A percentile compares a stretch with the other conserved stretches of the same genome.
Conservation (phyloP, 2,888 invertebrate genomes). For the Aspidapion aeneum region DNA sequence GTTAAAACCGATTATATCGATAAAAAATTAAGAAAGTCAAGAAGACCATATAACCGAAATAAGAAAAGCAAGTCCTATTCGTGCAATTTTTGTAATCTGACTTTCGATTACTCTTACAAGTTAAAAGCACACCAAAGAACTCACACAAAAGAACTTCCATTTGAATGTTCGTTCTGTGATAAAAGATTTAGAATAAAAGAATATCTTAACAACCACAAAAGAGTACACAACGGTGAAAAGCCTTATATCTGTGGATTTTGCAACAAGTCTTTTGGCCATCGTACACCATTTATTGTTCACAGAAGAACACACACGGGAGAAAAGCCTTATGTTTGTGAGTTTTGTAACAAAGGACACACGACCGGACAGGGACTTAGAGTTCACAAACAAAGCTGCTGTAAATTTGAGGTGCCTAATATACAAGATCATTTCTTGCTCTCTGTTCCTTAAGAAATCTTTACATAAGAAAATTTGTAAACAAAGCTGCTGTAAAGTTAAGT, state of each 20-base stretch:
- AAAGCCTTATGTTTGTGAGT: constrained; percentile 40
- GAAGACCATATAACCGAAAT: too few relatives aligned
- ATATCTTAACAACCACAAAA: constrained; percentile 27
- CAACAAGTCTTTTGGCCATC: constrained; percentile 52
- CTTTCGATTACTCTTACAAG: constrained; percentile 34
- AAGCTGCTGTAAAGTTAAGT: too few relatives aligned
- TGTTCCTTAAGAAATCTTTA: too few relatives aligned
- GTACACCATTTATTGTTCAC: constrained; percentile 38
- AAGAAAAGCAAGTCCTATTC: too few relatives aligned
- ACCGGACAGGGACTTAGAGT: constrained; percentile 53
- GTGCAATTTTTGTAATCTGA: constrained; percentile 39
- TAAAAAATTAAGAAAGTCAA: too few relatives aligned
- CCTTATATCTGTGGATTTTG: constrained; percentile 43
- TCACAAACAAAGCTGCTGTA: too few relatives aligned
- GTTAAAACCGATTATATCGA: too few relatives aligned
- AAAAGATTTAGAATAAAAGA: constrained; percentile 47
- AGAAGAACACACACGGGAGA: constrained; percentile 42
- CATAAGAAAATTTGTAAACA: too few relatives aligned
- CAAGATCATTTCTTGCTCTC: too few relatives aligned
- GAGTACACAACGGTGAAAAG: constrained; percentile 51
- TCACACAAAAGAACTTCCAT: constrained; percentile 48
- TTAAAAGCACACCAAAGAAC: constrained; percentile 37
- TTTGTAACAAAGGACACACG: constrained; percentile 50
- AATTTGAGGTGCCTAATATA: too few relatives aligned
- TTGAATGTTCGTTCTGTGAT: constrained; percentile 41